Percentiles rank a stretch among this genome's conserved stretches.
These are phyloP conservation scores for Anguilla anguilla DNA, from an alignment of 2,797 vertebrate genomes.

Conservation along the genomic window DNA sequence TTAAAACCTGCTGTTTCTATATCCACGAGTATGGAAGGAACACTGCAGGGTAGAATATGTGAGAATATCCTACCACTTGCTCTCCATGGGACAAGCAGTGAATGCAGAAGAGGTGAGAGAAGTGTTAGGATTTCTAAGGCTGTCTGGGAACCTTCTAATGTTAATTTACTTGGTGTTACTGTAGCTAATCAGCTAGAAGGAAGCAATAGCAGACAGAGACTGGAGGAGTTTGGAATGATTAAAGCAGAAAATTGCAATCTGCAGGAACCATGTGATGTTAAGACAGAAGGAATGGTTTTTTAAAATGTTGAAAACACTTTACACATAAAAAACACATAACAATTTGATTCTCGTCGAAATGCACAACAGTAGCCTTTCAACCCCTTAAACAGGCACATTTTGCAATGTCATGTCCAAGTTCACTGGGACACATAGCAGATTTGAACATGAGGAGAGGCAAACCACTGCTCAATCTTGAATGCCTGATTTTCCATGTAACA, in stretches of 20 bases:
- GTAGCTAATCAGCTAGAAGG: conserved; percentile 26
- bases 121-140: conserved; percentile 1
- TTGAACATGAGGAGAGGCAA: neutral
- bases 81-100: neutral
- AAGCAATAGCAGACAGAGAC: conserved; percentile 2
- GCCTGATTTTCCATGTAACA: neutral
- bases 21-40: neutral
- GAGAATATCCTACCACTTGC: neutral
- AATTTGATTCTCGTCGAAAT: neutral
- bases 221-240: conserved; percentile 20
- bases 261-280: conserved; percentile 2
- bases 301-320: neutral
- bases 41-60: too few species aligned
- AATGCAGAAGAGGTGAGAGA: neutral
- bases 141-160: conserved; percentile 13
- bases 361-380: neutral
- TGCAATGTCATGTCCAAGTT: neutral
- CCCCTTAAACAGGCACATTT: neutral
- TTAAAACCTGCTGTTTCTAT: neutral
- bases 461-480: neutral
- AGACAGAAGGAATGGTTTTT: neutral
- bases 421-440: neutral
- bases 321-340: too few species aligned
- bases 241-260: conserved; percentile 20
- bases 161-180: conserved; percentile 23